Evolutionary conservation across 1,140 invertebrate genomes (phyloP), one percentile per base, ranked within the genome.

Genomic region (Nautilus pompilius): DNA sequence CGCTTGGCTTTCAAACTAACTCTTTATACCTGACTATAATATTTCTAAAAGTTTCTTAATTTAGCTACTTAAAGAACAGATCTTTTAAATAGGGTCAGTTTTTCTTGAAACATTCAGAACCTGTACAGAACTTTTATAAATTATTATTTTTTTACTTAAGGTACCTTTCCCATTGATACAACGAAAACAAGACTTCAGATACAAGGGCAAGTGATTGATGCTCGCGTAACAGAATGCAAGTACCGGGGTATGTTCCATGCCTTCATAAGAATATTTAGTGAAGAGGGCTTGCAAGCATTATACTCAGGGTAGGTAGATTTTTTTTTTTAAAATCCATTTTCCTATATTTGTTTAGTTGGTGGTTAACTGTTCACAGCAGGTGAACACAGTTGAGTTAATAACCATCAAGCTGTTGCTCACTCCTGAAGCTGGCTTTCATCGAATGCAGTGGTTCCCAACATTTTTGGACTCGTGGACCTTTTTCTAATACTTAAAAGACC

Each of bases 171-270:
- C 2, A 78, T 82, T 56, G 81, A 82, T 66, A 77, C 77, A 46
- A 79, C 78, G 17, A 82, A 82, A 68, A 82, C 80, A 3, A 66
- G 81, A 17, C 71, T 82, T 15, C 81, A 82, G 65, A 70, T 82
- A 51, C 81, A 82, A 58, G 81, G 81, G 22, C 80, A 82, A 62
- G 64, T 55, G 17, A 76, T 79, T 13, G 93, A 95, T 84, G 86
- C 88, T 65, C 87, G 87, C 62, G 88, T 90, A 85, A 87, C 89
- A 41, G 85, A 88, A 76, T 82, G 93, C 17, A 91, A 90, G 68
- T 98, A 98, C 79, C 88, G 88, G 68, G 94, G 94, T 60, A 96
- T 96, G 93, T 87, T 89, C 54, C 93, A 97, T 88, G 94, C 93
- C 67, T 87, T 96, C 54, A 72, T 90, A 4, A 86, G 91, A 82